Percentiles rank a stretch among this genome's conserved stretches.
These are phyloP conservation scores for Actinia tenebrosa DNA, from an alignment of 64 coral and sea anemone genomes.

Conservation along the genomic window DNA sequence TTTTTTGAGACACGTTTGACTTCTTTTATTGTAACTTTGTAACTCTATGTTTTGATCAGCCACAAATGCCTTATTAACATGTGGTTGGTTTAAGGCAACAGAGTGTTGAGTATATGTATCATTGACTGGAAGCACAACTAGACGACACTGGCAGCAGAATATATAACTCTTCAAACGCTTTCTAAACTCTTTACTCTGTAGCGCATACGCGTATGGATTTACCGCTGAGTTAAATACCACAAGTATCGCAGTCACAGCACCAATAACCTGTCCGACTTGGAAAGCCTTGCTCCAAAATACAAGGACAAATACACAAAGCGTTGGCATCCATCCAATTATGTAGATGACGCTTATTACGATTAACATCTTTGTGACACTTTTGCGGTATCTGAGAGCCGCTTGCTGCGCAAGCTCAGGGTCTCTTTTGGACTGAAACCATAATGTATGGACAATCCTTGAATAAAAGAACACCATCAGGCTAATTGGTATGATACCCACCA, in stretches of 20 bases:
- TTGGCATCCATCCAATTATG: neutral
- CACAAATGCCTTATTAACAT: neutral
- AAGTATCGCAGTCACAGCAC: conserved; percentile 11
- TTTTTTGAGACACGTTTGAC: too few species aligned
- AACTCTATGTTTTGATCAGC: neutral
- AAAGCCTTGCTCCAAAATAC: neutral
- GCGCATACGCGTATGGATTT: conserved; percentile 17
- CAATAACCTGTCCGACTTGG: neutral
- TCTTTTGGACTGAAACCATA: conserved; percentile 24
- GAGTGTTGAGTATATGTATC: neutral
- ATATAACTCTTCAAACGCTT: conserved; percentile 5
- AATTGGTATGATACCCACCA: conserved; percentile 27
- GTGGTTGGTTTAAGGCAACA: neutral
- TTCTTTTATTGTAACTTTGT: neutral
- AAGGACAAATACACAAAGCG: conserved; percentile 6
- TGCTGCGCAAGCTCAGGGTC: neutral
- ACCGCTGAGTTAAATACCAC: conserved; percentile 20
- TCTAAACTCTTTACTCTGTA: conserved; percentile 18
- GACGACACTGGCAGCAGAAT: neutral
- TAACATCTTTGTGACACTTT: conserved; percentile 24
- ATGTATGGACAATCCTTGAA: conserved; percentile 21
- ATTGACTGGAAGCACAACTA: neutral
- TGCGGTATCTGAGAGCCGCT: conserved; percentile 8
- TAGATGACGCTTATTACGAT: conserved; percentile 13
- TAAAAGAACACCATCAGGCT: conserved; percentile 16